Base-by-base conservation (phyloP, 2,888 invertebrate genomes). In the Dryococelus australis region DNA sequence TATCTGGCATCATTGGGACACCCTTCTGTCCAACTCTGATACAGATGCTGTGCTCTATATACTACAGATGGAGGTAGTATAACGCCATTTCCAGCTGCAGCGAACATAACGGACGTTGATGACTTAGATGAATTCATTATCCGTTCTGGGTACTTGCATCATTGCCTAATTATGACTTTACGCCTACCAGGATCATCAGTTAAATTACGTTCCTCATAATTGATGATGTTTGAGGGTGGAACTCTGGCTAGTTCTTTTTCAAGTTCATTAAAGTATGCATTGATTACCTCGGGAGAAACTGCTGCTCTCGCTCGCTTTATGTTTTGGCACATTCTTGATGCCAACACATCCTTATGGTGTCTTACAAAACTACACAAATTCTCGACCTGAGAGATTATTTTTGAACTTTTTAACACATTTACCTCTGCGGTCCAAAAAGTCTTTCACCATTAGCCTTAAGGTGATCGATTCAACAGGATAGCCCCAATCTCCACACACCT, bases 131-230 rank as follows among this genome's bases (percentile, higher is more conserved):
- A 87, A 86, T 92, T 91, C 53, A 90, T 88, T 9, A 91, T 89
- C 47, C 90, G 88, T 87, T 92, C 91, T 35, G 91, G 91, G 89
- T 92, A 91, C 87, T 91, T 91, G 4, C 87, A 86, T n/a, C 91
- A 91, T 85, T 91, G 88, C 87, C 90, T 90, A 43, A 87, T 87
- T 35, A 91, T 89, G 20, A 90, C 88, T 86, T 89, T 90, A 87
- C 90, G 90, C 85, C 89, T 87, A 1, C 91, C 92, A 26, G 91
- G 91, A 87, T 92, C 91, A 87, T 92, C 92, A 20, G 89, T 88
- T 10, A 92, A 89, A 86, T 91, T 92, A 0, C 91, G 90, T 87
- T 92, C 91, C 87, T 92, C 91, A 89, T 91, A 92, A 86, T 92
- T 92, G 28, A 91, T 88, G 27, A 91, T 90, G 80, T 65, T 53